Evolutionary conservation across 2,113 vertebrate genomes (phyloP).

Genomic region (Scortum barcoo): DNA sequence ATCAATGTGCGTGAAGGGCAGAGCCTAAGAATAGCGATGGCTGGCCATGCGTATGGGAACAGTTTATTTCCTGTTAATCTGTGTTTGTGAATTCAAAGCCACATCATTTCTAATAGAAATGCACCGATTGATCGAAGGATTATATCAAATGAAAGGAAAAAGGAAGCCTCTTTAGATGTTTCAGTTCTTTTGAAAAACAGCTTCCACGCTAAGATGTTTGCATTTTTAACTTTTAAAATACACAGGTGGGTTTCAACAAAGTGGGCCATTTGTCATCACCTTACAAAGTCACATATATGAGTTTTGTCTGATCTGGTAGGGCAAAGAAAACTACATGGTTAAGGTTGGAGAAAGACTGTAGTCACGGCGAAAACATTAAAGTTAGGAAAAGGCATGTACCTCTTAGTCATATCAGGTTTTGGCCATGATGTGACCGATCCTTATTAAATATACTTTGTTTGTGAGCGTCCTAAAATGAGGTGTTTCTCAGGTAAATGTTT

Average conservation of each 20-base stretch:
- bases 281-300: too few relatives aligned
- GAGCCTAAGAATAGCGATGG: slow-evolving; percentile 71
- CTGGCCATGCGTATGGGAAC: slow-evolving; percentile 39
- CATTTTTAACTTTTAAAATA: too few relatives aligned
- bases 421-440: background rate
- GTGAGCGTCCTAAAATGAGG: background rate
- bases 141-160: background rate
- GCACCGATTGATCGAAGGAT: background rate
- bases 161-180: too few relatives aligned
- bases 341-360: too few relatives aligned
- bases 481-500: background rate
- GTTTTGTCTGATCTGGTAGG: too few relatives aligned
- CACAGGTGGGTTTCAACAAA: too few relatives aligned
- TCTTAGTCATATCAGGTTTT: background rate
- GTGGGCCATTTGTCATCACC: too few relatives aligned
- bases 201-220: background rate
- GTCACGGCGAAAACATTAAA: too few relatives aligned
- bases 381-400: too few relatives aligned
- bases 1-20: slow-evolving; percentile 77
- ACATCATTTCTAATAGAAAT: background rate
- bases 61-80: slow-evolving; percentile 4
- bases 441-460: background rate
- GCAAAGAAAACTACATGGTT: too few relatives aligned
- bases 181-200: background rate
- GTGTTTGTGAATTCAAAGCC: background rate